A percentile compares a stretch with the other conserved stretches of the same genome.
Evolutionary conservation across 2,797 vertebrate species (phyloP).

Genomic region (Propithecus perrieri): DNA sequence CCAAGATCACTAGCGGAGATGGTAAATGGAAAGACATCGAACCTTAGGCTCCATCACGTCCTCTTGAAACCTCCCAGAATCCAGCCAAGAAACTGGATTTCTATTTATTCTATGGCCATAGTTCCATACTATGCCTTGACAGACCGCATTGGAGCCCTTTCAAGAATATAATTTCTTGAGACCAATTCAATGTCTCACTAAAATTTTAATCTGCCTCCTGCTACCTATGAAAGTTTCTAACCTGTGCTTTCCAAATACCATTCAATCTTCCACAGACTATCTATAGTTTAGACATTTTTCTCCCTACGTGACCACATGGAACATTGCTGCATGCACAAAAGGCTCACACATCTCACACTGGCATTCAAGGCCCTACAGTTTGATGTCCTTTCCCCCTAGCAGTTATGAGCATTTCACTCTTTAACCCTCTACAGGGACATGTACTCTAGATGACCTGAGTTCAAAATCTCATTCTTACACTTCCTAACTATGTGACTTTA

Average conservation of each 20-base stretch:
- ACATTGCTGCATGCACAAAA: not conserved
- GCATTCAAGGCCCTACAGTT: not conserved
- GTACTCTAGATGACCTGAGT: not conserved
- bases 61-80: not conserved
- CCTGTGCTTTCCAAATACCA: not conserved
- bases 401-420: not conserved
- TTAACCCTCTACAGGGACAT: not conserved
- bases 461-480: not conserved
- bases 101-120: not conserved
- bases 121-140: not conserved
- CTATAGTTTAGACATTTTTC: not conserved
- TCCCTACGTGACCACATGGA: not conserved
- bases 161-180: constrained; percentile 55
- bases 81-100: not conserved
- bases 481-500: not conserved
- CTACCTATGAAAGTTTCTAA: not conserved
- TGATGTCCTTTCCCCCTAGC: not conserved
- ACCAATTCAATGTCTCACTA: constrained; percentile 39
- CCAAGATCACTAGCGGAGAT: constrained; percentile 29
- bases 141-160: not conserved
- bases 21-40: constrained; percentile 2
- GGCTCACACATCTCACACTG: not conserved
- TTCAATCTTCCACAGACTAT: not conserved
- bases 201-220: constrained; percentile 17
- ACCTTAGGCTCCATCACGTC: not conserved